Evolutionary conservation across 2,113 vertebrate species (phyloP), one percentile per base, ranked within the genome.

Genomic region (Neolamprologus cancellatus): DNA sequence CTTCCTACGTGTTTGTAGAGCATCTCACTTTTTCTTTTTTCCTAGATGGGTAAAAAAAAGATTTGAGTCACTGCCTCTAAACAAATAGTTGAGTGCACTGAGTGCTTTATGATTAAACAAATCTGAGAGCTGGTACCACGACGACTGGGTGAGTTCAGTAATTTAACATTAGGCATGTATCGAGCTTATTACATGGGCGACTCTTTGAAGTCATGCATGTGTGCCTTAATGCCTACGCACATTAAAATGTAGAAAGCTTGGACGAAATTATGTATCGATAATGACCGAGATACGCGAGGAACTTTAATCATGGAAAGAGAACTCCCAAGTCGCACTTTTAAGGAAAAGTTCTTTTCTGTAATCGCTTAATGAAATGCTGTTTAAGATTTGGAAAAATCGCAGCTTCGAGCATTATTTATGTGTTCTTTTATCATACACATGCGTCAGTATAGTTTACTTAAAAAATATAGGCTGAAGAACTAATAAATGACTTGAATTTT

Each of bases 201-300:
- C 44, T 39, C 86, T 90, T 90, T 89, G 82, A 92, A 92, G 84
- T 82, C 25, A 30, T 20, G 64, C 86, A 52, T 82, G 59, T 88
- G 83, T 81, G 41, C 69, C 66, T 36, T 11, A 44, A 59, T 52
- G 85, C 76, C 83, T 87, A 76, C 12, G 6, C 23, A 66, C 78
- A 71, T 34, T 83, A 25, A 84, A 89, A 90, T 34, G 7, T 25
- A 83, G 52, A 79, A 88, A 8, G 23, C 20, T 10, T 23, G 48
- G 44, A 69, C 20, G 36, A 85, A 84, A 82, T 74, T 52, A 76
- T 84, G 76, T 25, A 54, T 30, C 41, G 64, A 83, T 84, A 39
- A 92, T 64, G 69, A 82, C 69, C 76, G 79, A 84, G 80, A 84
- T 87, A 87, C 34, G 25, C 46, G 46, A 78, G 55, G 23, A 74